Base-by-base conservation (phyloP, 2,888 invertebrate genomes). In the Luperina testacea region DNA sequence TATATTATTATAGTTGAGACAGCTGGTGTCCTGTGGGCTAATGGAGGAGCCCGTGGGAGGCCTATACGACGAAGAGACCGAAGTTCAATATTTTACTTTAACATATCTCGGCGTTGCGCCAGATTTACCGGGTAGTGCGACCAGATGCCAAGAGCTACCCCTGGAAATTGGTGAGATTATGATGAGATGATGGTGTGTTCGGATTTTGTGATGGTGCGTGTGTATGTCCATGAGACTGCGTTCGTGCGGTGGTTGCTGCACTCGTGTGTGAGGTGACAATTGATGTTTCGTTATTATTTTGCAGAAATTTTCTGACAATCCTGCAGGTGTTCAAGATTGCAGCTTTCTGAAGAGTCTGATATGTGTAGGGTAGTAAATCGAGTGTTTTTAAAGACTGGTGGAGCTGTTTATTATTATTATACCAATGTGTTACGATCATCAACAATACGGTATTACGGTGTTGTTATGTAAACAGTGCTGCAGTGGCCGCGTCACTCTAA, bases 391-490 rank as follows among this genome's bases (percentile, higher is more conserved):
- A 57, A 11, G n/a, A n/a, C 57, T 13, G n/a, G 11, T 59, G 57
- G 57, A 4, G n/a, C n/a, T n/a, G 11, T n/a, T 59, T 59, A 59
- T 2, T 53, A 53, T 53, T 57, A n/a, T n/a, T 59, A 57, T 48
- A 48, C 53, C 9, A 48, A 72, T 57, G 38, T 32, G 27, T 64
- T 51, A 53, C 38, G 20, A 78, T 45, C n/a, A 32, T 70, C 64
- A 67, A 75, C 69, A 72, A 27, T 7, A 64, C 27, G 7, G 8
- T 65, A 20, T 48, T 70, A 71, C 32, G 53, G 65, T 20, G 17
- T 48, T 64, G 38, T 75, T 82, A n/a, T 24, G 32, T 5, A 38
- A 2, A 38, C 57, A 27, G 42, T 7, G n/a, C 45, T 15, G 57
- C 13, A 63, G 59, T 32, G 32, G 32, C 32, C 32, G 32, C 32